Evolutionary conservation across 2,888 invertebrate species (phyloP).

Genomic region (Seladonia tumulorum): DNA sequence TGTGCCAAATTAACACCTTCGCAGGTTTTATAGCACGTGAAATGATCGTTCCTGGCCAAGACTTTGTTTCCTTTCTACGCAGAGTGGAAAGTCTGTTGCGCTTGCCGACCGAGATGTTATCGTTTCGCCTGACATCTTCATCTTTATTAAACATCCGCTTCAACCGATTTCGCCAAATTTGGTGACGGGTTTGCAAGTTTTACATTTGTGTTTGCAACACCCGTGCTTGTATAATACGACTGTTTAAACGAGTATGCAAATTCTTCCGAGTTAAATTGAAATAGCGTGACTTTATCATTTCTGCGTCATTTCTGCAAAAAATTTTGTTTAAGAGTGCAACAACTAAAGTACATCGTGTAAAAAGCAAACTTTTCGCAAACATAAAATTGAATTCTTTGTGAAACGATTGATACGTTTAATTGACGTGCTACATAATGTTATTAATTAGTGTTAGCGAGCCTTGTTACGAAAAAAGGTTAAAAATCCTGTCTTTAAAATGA

Average conservation of each 20-base stretch:
- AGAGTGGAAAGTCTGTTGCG: constrained; percentile 29
- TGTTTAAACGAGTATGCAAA: constrained; percentile 19
- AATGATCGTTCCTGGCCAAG: constrained; percentile 10
- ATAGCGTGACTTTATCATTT: background rate
- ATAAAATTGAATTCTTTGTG: too few relatives aligned
- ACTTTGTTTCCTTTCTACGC: constrained; percentile 36
- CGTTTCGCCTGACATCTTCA: constrained; percentile 35
- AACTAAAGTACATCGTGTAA: too few relatives aligned
- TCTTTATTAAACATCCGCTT: constrained; percentile 39
- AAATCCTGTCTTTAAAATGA: too few relatives aligned
- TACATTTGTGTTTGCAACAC: constrained; percentile 3
- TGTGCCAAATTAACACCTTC: constrained; percentile 28
- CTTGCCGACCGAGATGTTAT: constrained; percentile 23
- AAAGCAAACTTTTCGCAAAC: too few relatives aligned
- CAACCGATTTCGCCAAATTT: constrained; percentile 67
- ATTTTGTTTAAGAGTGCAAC: too few relatives aligned
- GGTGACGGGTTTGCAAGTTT: constrained; percentile 46
- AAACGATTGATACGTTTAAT: too few relatives aligned
- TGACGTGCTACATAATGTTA: too few relatives aligned
- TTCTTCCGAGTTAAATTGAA: background rate
- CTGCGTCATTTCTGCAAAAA: background rate
- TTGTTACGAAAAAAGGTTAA: too few relatives aligned
- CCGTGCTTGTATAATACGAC: constrained; percentile 19
- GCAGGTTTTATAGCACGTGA: constrained; percentile 30
- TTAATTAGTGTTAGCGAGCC: too few relatives aligned